Percentiles rank a stretch among this genome's conserved stretches.
Evolutionary conservation across 2,797 vertebrate species (phyloP).

Genomic region (Synaphobranchus kaupii): DNA sequence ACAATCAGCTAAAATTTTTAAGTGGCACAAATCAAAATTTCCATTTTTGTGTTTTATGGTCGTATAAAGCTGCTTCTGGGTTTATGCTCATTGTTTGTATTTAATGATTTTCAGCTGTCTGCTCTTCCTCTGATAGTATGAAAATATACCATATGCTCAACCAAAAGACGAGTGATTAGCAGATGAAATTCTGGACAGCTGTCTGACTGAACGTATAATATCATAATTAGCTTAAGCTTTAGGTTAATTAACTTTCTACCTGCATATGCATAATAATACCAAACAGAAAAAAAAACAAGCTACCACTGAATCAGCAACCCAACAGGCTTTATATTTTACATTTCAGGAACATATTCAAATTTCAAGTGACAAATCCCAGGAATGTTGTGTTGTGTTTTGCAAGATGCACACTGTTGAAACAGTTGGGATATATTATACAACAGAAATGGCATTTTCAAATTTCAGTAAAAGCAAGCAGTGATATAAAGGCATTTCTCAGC

Average conservation of each 20-base stretch:
- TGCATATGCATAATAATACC: slow-evolving; percentile 99
- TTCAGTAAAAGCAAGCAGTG: slow-evolving; percentile 85
- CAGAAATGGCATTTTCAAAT: slow-evolving; percentile 90
- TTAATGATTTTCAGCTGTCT: slow-evolving; percentile 99
- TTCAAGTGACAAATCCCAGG: slow-evolving; percentile 99
- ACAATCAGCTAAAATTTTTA: slow-evolving; percentile 94
- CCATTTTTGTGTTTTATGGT: slow-evolving; percentile 94
- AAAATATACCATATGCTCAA: slow-evolving; percentile 99
- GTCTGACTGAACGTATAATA: slow-evolving; percentile 99
- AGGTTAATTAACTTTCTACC: slow-evolving; percentile 99
- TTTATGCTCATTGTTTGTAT: slow-evolving; percentile 99
- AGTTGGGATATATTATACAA: slow-evolving; percentile 91
- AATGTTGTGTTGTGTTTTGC: slow-evolving; percentile 97
- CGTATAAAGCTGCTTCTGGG: slow-evolving; percentile 98
- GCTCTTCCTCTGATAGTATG: slow-evolving; percentile 99
- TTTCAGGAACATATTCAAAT: slow-evolving; percentile 99
- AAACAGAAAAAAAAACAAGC: slow-evolving; percentile 93
- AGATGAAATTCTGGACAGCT: slow-evolving; percentile 99
- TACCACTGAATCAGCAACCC: slow-evolving; percentile 96
- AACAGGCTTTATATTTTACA: slow-evolving; percentile 95
- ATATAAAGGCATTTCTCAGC: slow-evolving; percentile 50
- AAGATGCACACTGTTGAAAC: slow-evolving; percentile 90
- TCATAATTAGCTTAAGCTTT: slow-evolving; percentile 99
- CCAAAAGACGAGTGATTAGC: slow-evolving; percentile 99
- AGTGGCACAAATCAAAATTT: slow-evolving; percentile 93